phyloP scores from a whole-genome alignment of 2,888 invertebrate species.

The Zaprionus bogoriensis region DNA sequence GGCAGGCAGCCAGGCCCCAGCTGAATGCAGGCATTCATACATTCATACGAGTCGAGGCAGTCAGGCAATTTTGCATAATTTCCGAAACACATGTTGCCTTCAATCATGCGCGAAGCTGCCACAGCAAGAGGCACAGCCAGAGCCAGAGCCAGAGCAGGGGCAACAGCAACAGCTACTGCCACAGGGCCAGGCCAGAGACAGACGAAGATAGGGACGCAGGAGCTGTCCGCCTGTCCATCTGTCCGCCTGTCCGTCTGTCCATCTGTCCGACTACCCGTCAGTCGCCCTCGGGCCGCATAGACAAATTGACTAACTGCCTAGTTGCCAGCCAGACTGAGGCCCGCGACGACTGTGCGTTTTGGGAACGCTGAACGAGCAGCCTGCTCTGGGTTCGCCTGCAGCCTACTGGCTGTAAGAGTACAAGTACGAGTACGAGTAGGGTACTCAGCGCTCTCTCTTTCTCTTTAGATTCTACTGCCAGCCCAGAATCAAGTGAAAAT shows the following conservation, averaged over 20 bases:
- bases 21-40: conserved; percentile 19
- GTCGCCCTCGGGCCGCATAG: conserved; percentile 66
- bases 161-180: conserved; percentile 9
- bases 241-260: no score
- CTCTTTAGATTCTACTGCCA: conserved; percentile 25
- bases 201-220: neutral
- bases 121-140: conserved; percentile 13
- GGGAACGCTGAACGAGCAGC: no score
- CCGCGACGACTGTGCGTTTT: neutral
- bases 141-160: conserved; percentile 1
- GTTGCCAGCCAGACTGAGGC: conserved; percentile 56
- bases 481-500: conserved; percentile 72
- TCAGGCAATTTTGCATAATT: conserved; percentile 77
- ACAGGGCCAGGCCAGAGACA: conserved; percentile 24
- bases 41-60: neutral
- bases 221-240: no score
- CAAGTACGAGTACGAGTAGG: no score
- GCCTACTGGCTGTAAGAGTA: no score
- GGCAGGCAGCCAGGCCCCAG: no score
- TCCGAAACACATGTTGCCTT: conserved; percentile 81
- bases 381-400: no score
- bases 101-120: conserved; percentile 75
- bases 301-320: conserved; percentile 73
- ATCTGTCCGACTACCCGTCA: conserved; percentile 26
- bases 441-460: neutral